These are phyloP conservation scores for Tangachromis dhanisi DNA, from an alignment of 2,113 vertebrate genomes.

Conservation along the genomic window DNA sequence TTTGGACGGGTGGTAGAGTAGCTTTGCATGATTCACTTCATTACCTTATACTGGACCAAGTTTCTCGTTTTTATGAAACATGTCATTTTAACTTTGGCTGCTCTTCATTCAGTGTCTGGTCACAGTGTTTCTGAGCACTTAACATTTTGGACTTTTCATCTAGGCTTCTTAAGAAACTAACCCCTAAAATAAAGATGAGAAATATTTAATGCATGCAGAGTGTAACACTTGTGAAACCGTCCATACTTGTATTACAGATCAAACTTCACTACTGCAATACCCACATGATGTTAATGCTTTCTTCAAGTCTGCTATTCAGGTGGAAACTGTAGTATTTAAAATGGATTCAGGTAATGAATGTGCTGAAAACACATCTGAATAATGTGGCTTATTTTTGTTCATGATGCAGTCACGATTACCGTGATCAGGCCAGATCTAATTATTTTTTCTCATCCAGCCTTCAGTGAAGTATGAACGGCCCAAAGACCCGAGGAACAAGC, in stretches of 20 bases:
- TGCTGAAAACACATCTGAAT: not conserved
- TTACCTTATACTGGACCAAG: not conserved
- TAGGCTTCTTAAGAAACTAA: not conserved
- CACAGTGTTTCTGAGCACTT: not conserved
- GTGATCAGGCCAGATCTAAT: fast-evolving
- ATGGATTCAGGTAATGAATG: not conserved
- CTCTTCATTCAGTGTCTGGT: not conserved
- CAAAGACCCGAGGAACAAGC: not conserved
- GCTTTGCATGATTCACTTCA: not conserved
- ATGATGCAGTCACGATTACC: not conserved
- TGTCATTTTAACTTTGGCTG: not conserved
- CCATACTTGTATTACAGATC: not conserved
- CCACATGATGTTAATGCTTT: not conserved
- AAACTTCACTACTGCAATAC: not conserved
- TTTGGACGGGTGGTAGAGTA: not conserved
- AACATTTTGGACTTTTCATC: not conserved
- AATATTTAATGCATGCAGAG: not conserved
- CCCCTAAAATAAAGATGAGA: not conserved
- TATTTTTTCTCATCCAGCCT: not conserved
- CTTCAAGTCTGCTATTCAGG: fast-evolving
- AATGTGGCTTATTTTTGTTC: not conserved
- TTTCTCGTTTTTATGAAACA: fast-evolving
- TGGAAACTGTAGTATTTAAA: not conserved
- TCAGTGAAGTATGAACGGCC: fast-evolving
- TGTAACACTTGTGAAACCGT: not conserved